A percentile compares a stretch with the other conserved stretches of the same genome.
Evolutionary conservation across 2,797 vertebrate species (phyloP).

Genomic region (Florisuga fusca): DNA sequence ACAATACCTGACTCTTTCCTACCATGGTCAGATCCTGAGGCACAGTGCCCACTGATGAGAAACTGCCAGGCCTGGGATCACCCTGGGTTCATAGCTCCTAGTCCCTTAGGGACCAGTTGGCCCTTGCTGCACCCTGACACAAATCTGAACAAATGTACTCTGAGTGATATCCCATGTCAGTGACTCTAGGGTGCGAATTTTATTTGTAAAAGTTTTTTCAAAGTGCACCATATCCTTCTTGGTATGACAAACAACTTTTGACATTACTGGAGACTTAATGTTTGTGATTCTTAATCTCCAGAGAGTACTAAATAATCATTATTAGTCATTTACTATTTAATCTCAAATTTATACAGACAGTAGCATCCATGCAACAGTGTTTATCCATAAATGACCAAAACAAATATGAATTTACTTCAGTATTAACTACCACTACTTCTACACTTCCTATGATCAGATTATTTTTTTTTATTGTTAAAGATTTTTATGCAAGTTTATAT

Average conservation of each 20-base stretch:
- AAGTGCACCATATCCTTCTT: background rate
- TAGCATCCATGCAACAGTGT: background rate
- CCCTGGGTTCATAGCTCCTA: background rate
- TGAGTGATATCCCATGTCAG: background rate
- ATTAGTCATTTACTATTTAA: background rate
- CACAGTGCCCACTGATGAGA: background rate
- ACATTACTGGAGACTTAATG: background rate
- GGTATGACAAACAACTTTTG: background rate
- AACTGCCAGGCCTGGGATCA: background rate
- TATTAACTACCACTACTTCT: background rate
- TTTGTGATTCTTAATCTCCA: background rate
- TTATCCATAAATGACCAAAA: constrained; percentile 1
- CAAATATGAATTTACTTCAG: background rate
- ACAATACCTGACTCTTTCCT: no score
- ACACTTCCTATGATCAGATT: background rate
- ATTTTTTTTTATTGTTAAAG: background rate
- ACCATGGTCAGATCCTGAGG: no score
- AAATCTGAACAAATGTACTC: background rate
- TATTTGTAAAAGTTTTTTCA: background rate
- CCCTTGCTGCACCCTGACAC: background rate
- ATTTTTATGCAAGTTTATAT: constrained; percentile 60
- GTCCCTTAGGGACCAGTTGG: background rate
- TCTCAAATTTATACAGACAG: background rate
- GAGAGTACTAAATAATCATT: background rate
- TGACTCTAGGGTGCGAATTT: background rate